These are phyloP conservation scores for Cephus spinipes DNA, from an alignment of 2,888 invertebrate genomes.

Conservation along the genomic window DNA sequence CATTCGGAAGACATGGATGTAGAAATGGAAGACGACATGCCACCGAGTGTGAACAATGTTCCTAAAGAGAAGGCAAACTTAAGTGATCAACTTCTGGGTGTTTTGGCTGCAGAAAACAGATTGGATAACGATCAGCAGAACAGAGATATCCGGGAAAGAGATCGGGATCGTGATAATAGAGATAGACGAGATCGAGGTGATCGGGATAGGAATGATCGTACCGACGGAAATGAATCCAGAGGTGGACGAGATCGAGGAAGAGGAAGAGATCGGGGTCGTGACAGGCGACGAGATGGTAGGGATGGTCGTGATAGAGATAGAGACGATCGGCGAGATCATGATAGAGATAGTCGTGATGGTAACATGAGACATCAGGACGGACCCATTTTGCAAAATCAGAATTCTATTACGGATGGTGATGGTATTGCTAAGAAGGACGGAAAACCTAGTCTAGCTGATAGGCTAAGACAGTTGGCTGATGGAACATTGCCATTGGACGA, in stretches of 20 bases:
- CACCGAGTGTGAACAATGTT: constrained; percentile 38
- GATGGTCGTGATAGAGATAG: constrained; percentile 48
- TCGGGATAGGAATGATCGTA: constrained; percentile 36
- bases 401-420: neutral
- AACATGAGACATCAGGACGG: constrained; percentile 54
- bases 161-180: constrained; percentile 43
- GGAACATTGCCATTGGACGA: constrained; percentile 61
- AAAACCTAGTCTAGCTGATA: constrained; percentile 62
- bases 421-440: constrained; percentile 49
- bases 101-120: constrained; percentile 47
- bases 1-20: constrained; percentile 85
- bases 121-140: constrained; percentile 46
- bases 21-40: constrained; percentile 74
- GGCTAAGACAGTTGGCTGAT: constrained; percentile 64
- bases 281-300: constrained; percentile 30
- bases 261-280: constrained; percentile 37
- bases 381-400: constrained; percentile 31
- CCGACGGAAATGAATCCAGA: constrained; percentile 34
- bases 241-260: constrained; percentile 32
- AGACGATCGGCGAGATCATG: constrained; percentile 58
- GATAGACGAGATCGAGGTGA: constrained; percentile 56
- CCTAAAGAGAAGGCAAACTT: constrained; percentile 48
- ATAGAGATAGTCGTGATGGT: constrained; percentile 55
- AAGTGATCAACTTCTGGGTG: constrained; percentile 70
- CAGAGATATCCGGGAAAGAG: constrained; percentile 46